phyloP scores from a whole-genome alignment of 2,888 invertebrate species.

The Romanomermis culicivorax region DNA sequence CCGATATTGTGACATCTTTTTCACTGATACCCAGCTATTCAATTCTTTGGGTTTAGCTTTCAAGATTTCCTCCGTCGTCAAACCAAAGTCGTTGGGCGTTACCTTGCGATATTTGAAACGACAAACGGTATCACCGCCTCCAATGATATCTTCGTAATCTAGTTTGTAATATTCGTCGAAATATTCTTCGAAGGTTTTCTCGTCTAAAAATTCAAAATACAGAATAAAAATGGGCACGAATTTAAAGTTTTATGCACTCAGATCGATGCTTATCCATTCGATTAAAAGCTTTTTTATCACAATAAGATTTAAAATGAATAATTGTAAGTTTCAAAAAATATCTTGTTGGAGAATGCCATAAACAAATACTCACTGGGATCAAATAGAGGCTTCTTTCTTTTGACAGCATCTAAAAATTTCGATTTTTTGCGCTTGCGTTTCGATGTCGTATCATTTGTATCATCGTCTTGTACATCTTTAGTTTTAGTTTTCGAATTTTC shows the following conservation, averaged over 20 bases:
- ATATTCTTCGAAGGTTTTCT: slow-evolving; percentile 58
- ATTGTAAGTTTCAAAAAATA: slow-evolving; percentile 11
- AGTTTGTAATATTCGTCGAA: slow-evolving; percentile 82
- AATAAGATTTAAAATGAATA: too few relatives aligned
- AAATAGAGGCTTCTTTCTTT: slow-evolving; percentile 57
- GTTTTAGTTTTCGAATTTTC: too few relatives aligned
- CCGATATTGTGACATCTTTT: slow-evolving; percentile 56
- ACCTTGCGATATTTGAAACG: slow-evolving; percentile 69
- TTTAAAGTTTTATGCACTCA: neutral
- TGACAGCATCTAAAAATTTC: slow-evolving; percentile 51
- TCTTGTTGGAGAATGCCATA: too few relatives aligned
- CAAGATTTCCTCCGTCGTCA: slow-evolving; percentile 75
- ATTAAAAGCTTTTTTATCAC: slow-evolving; percentile 2
- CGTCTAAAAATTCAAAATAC: slow-evolving; percentile 22
- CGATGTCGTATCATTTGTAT: too few relatives aligned
- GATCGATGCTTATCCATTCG: neutral
- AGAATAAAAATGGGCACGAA: slow-evolving; percentile 1
- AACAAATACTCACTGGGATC: slow-evolving; percentile 45
- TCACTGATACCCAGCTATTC: slow-evolving; percentile 81
- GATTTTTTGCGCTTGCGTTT: slow-evolving; percentile 42
- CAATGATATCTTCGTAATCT: slow-evolving; percentile 85
- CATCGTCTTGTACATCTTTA: too few relatives aligned
- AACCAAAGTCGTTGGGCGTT: slow-evolving; percentile 66
- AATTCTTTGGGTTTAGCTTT: slow-evolving; percentile 73
- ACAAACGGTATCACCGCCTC: slow-evolving; percentile 51